phyloP scores from a whole-genome alignment of 1,140 invertebrate genomes.

The Drosophila rhopaloa region DNA sequence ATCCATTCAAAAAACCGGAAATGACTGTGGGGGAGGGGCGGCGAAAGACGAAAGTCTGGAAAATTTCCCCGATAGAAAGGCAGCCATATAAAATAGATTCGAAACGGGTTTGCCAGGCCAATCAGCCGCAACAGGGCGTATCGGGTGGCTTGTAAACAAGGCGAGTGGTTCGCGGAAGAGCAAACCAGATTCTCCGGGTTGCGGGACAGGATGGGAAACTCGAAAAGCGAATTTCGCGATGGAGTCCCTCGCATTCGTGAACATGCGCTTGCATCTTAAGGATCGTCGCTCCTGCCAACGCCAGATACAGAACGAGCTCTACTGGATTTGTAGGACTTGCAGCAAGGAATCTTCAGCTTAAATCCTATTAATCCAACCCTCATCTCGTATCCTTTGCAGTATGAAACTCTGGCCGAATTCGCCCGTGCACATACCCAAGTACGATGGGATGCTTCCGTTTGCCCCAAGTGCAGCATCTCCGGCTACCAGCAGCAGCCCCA shows the following conservation, averaged over 20 bases:
- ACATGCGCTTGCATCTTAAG: slow-evolving; percentile 76
- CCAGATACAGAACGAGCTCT: slow-evolving; percentile 25
- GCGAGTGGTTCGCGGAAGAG: slow-evolving; percentile 10
- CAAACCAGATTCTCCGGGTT: slow-evolving; percentile 13
- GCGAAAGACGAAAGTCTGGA: slow-evolving; percentile 10
- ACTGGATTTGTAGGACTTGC: slow-evolving; percentile 56
- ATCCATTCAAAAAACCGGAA: slow-evolving; percentile 11
- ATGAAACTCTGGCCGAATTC: slow-evolving; percentile 84
- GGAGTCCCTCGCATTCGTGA: slow-evolving; percentile 56
- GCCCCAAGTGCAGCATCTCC: slow-evolving; percentile 69
- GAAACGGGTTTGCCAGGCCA: slow-evolving; percentile 35
- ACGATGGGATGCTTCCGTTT: slow-evolving; percentile 81
- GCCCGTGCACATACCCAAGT: slow-evolving; percentile 84
- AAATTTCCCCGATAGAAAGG: slow-evolving; percentile 11
- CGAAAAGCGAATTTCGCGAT: slow-evolving; percentile 7
- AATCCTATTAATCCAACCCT: neutral
- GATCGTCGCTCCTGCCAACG: slow-evolving; percentile 55
- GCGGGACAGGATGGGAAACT: slow-evolving; percentile 9
- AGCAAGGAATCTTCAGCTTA: too few relatives aligned
- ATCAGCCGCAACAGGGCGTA: slow-evolving; percentile 48
- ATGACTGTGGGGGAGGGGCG: neutral
- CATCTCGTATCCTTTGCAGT: slow-evolving; percentile 33
- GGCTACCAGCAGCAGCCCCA: slow-evolving; percentile 75
- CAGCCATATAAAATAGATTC: slow-evolving; percentile 29
- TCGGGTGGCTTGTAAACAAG: slow-evolving; percentile 34